A percentile compares a stretch with the other conserved stretches of the same genome.
Evolutionary conservation across 1,140 invertebrate species (phyloP).

Genomic region (Cotesia typhae): DNA sequence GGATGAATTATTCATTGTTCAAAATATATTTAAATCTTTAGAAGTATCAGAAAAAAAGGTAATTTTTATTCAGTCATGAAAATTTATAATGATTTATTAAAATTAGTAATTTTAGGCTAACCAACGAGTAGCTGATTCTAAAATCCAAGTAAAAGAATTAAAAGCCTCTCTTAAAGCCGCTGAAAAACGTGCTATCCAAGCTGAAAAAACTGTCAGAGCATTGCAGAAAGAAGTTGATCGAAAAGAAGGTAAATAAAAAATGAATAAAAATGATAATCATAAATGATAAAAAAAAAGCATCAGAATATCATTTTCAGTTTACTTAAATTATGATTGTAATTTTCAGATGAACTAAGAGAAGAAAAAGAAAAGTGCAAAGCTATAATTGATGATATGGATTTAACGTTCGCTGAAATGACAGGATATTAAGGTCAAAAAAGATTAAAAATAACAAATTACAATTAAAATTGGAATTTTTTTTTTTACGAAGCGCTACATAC

Average conservation of each 20-base stretch:
- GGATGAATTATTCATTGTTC: constrained; percentile 64
- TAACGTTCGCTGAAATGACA: constrained; percentile 70
- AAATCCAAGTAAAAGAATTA: constrained; percentile 57
- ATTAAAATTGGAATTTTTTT: constrained; percentile 36
- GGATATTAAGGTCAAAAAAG: constrained; percentile 56
- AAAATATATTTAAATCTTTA: constrained; percentile 63
- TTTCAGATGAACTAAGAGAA: constrained; percentile 75
- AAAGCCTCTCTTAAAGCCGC: constrained; percentile 59
- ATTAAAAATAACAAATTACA: constrained; percentile 33
- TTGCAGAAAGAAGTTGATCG: constrained; percentile 60
- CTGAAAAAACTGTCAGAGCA: constrained; percentile 59
- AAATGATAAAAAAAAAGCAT: background rate
- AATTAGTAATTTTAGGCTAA: constrained; percentile 55
- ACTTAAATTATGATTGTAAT: constrained; percentile 29
- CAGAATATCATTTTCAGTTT: background rate
- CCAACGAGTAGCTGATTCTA: constrained; percentile 61
- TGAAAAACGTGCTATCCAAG: constrained; percentile 59
- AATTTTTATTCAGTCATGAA: constrained; percentile 1
- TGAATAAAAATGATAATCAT: no score
- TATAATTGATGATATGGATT: constrained; percentile 79
- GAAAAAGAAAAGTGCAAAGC: constrained; percentile 77
- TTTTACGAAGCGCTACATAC: constrained; percentile 53
- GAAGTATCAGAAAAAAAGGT: constrained; percentile 65
- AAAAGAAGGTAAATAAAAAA: constrained; percentile 57
- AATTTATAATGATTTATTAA: background rate